Evolutionary conservation across 2,113 vertebrate genomes (phyloP).

Genomic region (Indri indri): DNA sequence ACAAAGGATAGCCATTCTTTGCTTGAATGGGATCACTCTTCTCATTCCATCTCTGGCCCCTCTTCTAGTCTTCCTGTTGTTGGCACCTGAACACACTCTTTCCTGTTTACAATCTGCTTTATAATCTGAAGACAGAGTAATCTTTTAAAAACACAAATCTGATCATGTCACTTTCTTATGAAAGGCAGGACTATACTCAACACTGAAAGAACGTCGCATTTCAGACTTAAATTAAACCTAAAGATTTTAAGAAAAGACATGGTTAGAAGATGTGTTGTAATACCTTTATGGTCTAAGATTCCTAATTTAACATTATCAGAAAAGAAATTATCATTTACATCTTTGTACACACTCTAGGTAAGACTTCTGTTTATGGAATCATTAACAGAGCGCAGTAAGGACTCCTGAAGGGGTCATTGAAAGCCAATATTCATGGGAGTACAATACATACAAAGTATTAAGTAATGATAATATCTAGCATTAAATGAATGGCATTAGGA

Average conservation of each 20-base stretch:
- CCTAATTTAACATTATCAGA: not conserved
- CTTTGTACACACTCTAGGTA: not conserved
- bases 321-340: not conserved
- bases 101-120: not conserved
- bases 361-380: not conserved
- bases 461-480: not conserved
- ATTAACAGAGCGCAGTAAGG: not conserved
- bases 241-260: not conserved
- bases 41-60: not conserved
- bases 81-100: not conserved
- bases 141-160: not conserved
- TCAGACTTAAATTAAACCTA: not conserved
- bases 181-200: not conserved
- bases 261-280: not conserved
- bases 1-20: not conserved
- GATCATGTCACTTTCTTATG: not conserved
- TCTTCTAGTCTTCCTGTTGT: not conserved
- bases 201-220: not conserved
- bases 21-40: not conserved
- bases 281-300: not conserved
- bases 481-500: not conserved
- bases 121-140: not conserved
- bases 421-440: not conserved
- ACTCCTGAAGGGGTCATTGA: not conserved
- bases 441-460: not conserved